Evolutionary conservation across 2,113 vertebrate genomes (phyloP).

Genomic region (Stercorarius parasiticus): DNA sequence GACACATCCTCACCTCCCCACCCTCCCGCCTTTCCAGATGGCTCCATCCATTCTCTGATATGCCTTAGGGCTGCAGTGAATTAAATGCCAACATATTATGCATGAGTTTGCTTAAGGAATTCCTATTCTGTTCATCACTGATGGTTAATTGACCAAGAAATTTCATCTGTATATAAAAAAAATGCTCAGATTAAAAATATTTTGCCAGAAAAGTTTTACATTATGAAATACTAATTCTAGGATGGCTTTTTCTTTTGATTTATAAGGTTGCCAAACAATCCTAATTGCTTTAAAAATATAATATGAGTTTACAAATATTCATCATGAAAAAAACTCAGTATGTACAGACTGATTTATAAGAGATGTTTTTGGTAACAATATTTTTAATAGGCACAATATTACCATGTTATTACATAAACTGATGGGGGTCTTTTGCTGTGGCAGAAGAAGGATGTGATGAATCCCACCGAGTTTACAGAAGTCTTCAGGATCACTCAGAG

Average conservation of each 20-base stretch:
- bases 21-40: not conserved
- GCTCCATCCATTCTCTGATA: not conserved
- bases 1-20: fast-evolving
- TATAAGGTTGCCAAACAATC: not conserved
- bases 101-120: not conserved
- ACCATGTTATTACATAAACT: not conserved
- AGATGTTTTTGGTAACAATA: not conserved
- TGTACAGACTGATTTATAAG: not conserved
- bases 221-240: not conserved
- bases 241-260: not conserved
- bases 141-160: not conserved
- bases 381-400: conserved; percentile 1
- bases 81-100: not conserved
- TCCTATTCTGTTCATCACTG: not conserved
- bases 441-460: not conserved
- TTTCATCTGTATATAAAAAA: not conserved
- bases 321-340: not conserved
- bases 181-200: not conserved
- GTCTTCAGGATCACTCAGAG: not conserved
- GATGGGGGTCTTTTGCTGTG: not conserved
- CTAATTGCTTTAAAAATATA: not conserved
- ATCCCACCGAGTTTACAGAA: not conserved
- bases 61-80: not conserved
- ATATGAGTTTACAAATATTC: not conserved
- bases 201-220: not conserved